Base-by-base conservation (phyloP, 2,888 invertebrate genomes). In the Sesamia inferens region DNA sequence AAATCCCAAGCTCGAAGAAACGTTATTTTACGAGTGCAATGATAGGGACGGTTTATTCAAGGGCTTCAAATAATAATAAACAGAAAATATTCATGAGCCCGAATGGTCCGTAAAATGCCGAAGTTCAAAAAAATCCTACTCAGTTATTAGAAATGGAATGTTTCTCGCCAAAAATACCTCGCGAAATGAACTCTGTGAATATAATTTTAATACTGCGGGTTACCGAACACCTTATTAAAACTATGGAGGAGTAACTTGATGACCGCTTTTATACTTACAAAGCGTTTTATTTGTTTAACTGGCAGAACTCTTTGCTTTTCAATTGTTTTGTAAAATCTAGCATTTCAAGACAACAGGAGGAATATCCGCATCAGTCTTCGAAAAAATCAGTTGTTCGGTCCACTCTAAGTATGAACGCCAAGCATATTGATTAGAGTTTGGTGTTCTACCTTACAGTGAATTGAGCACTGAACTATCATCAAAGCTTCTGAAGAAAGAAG, bases 361-460 rank as follows among this genome's bases (percentile, higher is more conserved):
- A 24, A 64, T 13, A n/a, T 63, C 68, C 24, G 42, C 61, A 14
- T 44, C 66, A 48, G 19, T 55, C 54, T 44, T 76, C 66, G 69
- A 83, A 78, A 73, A 66, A 48, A 19, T 74, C 78, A 83, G 79
- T 76, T 65, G 71, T 89, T 90, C 97, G 97, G 97, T 94, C 97
- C 98, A 98, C 98, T 98, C 98, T 98, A 98, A 98, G 98, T 97
- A 97, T 97, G 98, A 97, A 98, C 98, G 97, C 98, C 98, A 98
- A 98, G 98, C 98, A 97, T 94, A 97, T 96, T 96, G 93, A 94
- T 93, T 93, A 96, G 89, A 96, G 98, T 98, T 98, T 98, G 98
- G 98, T 98, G 98, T 98, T 98, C 98, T 98, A 98, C 98, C 98
- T 98, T 98, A 98, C 98, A 98, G 98, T 98, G 98, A 98, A 97